Percentiles rank a stretch among this genome's conserved stretches.
Conservation (phyloP, 2,797 vertebrate genomes). For the Vipera ursinii region DNA sequence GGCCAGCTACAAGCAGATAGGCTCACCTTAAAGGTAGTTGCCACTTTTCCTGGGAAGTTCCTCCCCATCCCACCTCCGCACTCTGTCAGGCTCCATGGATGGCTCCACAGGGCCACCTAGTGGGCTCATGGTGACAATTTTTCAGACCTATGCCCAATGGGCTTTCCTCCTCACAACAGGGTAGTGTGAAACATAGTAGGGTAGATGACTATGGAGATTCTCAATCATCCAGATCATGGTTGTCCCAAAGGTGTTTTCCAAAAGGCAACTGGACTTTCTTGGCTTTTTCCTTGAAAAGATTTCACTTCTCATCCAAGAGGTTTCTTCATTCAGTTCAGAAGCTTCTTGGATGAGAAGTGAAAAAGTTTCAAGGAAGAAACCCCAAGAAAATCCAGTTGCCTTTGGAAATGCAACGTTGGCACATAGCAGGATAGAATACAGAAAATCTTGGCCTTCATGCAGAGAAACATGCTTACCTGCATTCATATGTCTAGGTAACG, state of each 20-base stretch:
- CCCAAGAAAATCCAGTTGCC: neutral
- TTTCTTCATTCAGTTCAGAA: neutral
- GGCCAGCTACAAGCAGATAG: slow-evolving; percentile 69
- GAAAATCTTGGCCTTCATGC: neutral
- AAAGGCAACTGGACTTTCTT: neutral
- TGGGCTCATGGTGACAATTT: slow-evolving; percentile 37
- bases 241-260: neutral
- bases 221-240: neutral
- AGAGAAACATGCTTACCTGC: neutral
- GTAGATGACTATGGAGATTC: neutral
- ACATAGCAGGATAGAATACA: neutral
- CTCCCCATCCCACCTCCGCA: neutral
- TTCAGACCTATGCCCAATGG: neutral
- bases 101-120: slow-evolving; percentile 59
- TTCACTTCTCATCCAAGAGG: neutral
- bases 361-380: neutral
- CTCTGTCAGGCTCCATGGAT: slow-evolving; percentile 10
- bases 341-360: neutral
- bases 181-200: neutral
- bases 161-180: neutral
- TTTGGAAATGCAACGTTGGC: neutral
- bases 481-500: neutral
- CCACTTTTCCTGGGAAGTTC: slow-evolving; percentile 52
- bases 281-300: neutral
- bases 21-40: slow-evolving; percentile 65